phyloP scores from a whole-genome alignment of 2,113 vertebrate genomes.

The Tonatia bakeri region DNA sequence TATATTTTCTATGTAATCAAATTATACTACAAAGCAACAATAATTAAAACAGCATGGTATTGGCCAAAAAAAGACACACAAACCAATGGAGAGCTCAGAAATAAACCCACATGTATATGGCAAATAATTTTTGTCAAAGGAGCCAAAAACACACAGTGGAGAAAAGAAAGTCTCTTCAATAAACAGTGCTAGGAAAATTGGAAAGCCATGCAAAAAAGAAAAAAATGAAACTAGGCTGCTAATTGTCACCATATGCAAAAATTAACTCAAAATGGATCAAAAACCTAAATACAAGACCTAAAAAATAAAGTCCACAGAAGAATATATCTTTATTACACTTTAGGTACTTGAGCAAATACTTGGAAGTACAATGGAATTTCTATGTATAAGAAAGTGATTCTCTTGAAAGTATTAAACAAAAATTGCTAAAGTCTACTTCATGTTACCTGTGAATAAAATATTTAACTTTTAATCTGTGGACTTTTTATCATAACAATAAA shows the following conservation, averaged over 20 bases:
- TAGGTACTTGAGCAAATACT: not conserved
- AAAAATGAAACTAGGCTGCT: not conserved
- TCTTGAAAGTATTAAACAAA: not conserved
- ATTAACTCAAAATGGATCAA: not conserved
- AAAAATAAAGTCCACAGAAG: not conserved
- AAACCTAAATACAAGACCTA: not conserved
- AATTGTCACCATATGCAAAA: not conserved
- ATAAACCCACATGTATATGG: not conserved
- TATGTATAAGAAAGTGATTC: not conserved
- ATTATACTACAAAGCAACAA: not conserved
- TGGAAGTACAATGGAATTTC: not conserved
- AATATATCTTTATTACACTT: conserved; percentile 1
- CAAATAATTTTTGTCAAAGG: not conserved
- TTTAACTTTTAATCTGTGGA: conserved; percentile 16
- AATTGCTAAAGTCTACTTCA: not conserved
- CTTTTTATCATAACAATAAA: not conserved
- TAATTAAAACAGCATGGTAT: not conserved
- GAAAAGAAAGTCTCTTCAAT: not conserved
- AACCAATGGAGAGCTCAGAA: not conserved
- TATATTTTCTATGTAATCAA: not conserved
- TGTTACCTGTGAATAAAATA: not conserved
- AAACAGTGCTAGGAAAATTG: not conserved
- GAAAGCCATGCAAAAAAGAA: not conserved
- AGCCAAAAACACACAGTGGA: not conserved
- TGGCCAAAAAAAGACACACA: not conserved